phyloP scores from a whole-genome alignment of 2,888 invertebrate genomes.

The Drosophila macrothrix region DNA sequence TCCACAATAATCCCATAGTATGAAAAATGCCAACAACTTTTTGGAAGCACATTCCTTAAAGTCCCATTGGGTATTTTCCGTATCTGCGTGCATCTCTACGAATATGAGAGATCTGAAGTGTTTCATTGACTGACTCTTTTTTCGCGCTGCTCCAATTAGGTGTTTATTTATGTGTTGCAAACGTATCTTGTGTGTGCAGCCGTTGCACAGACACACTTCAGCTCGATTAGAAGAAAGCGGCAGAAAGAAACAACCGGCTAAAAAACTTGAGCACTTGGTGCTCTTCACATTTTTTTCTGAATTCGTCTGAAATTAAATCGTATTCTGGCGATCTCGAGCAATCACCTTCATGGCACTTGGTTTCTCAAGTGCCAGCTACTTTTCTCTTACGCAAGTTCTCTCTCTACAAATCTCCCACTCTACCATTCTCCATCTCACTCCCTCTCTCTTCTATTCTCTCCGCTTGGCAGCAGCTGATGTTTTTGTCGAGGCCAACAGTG shows the following conservation, averaged over 20 bases:
- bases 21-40: neutral
- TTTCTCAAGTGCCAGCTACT: conserved; percentile 7
- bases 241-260: conserved; percentile 21
- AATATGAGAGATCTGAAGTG: conserved; percentile 26
- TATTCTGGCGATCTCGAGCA: conserved; percentile 35
- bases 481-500: conserved; percentile 38
- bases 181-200: conserved; percentile 26
- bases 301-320: conserved; percentile 31
- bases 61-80: neutral
- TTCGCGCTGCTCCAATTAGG: conserved; percentile 49
- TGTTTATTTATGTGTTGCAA: conserved; percentile 37
- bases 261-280: conserved; percentile 10
- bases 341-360: conserved; percentile 33
- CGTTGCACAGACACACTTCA: conserved; percentile 7
- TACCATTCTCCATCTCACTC: neutral
- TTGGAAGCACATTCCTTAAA: neutral
- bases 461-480: conserved; percentile 47
- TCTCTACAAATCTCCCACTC: conserved; percentile 4
- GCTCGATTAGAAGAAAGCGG: conserved; percentile 37
- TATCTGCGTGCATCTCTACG: neutral
- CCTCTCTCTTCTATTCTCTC: conserved; percentile 10
- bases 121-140: conserved; percentile 39
- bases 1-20: neutral
- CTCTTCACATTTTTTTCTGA: conserved; percentile 26
- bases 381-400: conserved; percentile 41